Evolutionary conservation across 2,888 invertebrate species (phyloP).

Genomic region (Galeopsomyia nigrocyanea): DNA sequence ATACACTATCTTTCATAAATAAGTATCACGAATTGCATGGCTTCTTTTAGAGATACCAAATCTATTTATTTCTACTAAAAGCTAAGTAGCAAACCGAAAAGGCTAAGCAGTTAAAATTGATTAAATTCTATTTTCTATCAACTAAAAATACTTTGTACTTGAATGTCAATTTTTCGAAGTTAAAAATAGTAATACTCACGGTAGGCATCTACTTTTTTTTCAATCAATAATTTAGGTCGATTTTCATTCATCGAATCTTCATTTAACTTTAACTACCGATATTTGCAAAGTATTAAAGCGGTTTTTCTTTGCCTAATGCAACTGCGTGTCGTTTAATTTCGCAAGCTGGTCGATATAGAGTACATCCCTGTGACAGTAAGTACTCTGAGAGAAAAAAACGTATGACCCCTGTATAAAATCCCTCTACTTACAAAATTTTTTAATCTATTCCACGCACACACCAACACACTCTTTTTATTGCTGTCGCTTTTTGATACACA

Average conservation of each 20-base stretch:
- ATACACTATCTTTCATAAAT: slow-evolving; percentile 27
- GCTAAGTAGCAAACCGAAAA: not conserved
- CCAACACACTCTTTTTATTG: slow-evolving; percentile 17
- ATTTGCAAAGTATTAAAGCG: slow-evolving; percentile 40
- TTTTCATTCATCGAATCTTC: slow-evolving; percentile 18
- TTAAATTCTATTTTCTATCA: not conserved
- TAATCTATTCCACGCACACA: slow-evolving; percentile 8
- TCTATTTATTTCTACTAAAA: slow-evolving; percentile 25
- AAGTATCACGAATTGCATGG: slow-evolving; percentile 44
- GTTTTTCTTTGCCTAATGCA: slow-evolving; percentile 56
- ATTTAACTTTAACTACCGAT: slow-evolving; percentile 28
- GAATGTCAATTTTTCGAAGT: not conserved
- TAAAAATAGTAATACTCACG: not conserved
- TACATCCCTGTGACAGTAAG: slow-evolving; percentile 71
- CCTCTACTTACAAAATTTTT: slow-evolving; percentile 33
- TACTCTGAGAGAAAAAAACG: slow-evolving; percentile 58
- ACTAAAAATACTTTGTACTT: not conserved
- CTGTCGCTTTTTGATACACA: slow-evolving; percentile 22
- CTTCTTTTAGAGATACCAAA: slow-evolving; percentile 35
- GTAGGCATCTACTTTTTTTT: slow-evolving; percentile 21
- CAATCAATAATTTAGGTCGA: slow-evolving; percentile 3
- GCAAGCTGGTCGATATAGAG: slow-evolving; percentile 80
- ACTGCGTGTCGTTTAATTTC: slow-evolving; percentile 65
- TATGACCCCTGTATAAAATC: slow-evolving; percentile 44
- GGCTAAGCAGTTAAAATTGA: too few relatives aligned